These are phyloP conservation scores for Scaptomyza graminum DNA, from an alignment of 1,140 invertebrate species.

Conservation along the genomic window DNA sequence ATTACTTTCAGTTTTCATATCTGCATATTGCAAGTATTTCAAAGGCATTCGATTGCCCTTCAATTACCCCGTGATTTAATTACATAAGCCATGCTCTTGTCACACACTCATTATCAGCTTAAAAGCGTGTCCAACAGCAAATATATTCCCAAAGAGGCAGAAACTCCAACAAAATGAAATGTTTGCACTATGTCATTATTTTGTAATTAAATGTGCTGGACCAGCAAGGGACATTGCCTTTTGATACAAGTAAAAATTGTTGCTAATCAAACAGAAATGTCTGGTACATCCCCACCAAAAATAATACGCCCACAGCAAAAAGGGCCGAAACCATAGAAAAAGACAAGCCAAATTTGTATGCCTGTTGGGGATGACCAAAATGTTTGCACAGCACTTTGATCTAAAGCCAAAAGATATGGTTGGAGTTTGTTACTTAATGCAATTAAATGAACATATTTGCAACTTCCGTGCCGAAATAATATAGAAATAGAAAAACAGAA, in stretches of 20 bases:
- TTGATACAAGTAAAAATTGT: conserved; percentile 59
- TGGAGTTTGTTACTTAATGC: conserved; percentile 58
- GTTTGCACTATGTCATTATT: conserved; percentile 70
- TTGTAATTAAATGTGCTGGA: conserved; percentile 58
- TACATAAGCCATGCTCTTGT: conserved; percentile 21
- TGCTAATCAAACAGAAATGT: conserved; percentile 60
- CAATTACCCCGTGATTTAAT: conserved; percentile 29
- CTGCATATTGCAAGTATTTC: not conserved
- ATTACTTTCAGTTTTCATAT: not conserved
- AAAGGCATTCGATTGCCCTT: too few species aligned
- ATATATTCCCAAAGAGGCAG: not conserved
- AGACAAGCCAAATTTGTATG: conserved; percentile 35
- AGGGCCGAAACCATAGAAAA: conserved; percentile 39
- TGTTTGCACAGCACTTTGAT: conserved; percentile 78
- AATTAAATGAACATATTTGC: conserved; percentile 81
- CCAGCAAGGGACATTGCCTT: conserved; percentile 20
- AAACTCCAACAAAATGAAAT: conserved; percentile 18
- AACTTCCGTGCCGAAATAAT: conserved; percentile 58
- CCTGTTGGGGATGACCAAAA: conserved; percentile 26
- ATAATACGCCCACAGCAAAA: conserved; percentile 18
- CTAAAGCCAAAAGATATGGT: conserved; percentile 43
- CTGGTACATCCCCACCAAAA: conserved; percentile 24
- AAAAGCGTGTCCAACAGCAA: not conserved
- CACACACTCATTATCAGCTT: conserved; percentile 9
- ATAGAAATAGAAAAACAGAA: conserved; percentile 13